A percentile compares a stretch with the other conserved stretches of the same genome.
Evolutionary conservation across 2,888 invertebrate genomes (phyloP).

Genomic region (Drosophila phalerata): DNA sequence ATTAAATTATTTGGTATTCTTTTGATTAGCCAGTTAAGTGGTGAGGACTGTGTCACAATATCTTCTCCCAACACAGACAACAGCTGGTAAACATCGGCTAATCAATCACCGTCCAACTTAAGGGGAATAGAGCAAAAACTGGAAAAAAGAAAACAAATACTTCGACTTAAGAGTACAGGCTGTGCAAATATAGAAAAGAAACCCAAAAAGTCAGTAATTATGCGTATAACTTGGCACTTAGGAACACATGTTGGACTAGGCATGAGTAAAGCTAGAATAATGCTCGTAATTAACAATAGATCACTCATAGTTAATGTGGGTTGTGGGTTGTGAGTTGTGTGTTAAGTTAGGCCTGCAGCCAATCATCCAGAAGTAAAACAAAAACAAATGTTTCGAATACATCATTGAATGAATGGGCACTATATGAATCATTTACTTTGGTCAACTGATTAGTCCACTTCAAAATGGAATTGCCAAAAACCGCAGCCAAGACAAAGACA

Average conservation of each 20-base stretch:
- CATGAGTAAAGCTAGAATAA: conserved; percentile 46
- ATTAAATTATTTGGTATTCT: conserved; percentile 1
- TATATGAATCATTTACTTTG: conserved; percentile 24
- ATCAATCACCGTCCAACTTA: conserved; percentile 62
- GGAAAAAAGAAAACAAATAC: conserved; percentile 27
- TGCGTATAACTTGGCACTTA: conserved; percentile 63
- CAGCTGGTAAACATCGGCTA: conserved; percentile 38
- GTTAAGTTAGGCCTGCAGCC: conserved; percentile 17
- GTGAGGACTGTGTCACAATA: neutral
- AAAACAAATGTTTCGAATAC: conserved; percentile 29
- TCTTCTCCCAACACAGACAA: conserved; percentile 12
- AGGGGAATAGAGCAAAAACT: conserved; percentile 6
- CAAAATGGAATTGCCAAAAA: conserved; percentile 14
- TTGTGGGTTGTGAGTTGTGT: too few species aligned
- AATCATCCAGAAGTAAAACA: conserved; percentile 44
- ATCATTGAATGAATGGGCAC: conserved; percentile 3
- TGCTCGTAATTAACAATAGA: conserved; percentile 74
- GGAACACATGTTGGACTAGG: conserved; percentile 50
- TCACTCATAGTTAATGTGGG: conserved; percentile 61
- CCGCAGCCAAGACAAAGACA: neutral
- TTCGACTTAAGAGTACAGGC: conserved; percentile 46
- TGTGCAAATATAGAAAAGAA: conserved; percentile 2
- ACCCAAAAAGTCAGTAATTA: conserved; percentile 58
- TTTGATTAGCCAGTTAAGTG: conserved; percentile 3
- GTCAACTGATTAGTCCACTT: conserved; percentile 19